Percentiles rank a stretch among this genome's conserved stretches.
Conservation (phyloP, 2,113 vertebrate species). For the Salminus brasiliensis region DNA sequence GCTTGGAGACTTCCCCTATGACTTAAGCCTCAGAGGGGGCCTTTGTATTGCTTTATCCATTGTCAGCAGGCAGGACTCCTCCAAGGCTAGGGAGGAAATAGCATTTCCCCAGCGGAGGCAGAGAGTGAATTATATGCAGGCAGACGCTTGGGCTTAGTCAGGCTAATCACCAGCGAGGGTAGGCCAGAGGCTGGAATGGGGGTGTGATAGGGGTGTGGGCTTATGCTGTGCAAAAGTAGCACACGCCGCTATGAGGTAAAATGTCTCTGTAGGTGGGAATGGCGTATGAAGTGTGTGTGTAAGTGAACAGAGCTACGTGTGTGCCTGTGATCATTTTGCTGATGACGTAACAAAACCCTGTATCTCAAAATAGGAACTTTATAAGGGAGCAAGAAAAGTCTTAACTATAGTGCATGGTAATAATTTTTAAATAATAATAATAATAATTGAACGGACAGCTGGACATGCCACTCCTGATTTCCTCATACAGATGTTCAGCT, state of each 20-base stretch:
- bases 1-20: background rate
- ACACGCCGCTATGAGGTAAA: background rate
- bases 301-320: background rate
- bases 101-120: constrained; percentile 54
- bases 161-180: too few relatives aligned
- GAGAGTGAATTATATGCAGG: constrained; percentile 51
- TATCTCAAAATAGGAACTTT: too few relatives aligned
- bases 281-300: background rate
- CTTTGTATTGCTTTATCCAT: constrained; percentile 20
- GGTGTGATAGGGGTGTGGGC: background rate
- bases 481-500: too few relatives aligned
- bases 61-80: constrained; percentile 42
- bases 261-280: background rate
- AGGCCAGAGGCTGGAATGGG: background rate
- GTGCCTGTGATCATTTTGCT: background rate
- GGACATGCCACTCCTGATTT: too few relatives aligned
- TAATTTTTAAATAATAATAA: too few relatives aligned
- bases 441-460: too few relatives aligned
- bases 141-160: background rate
- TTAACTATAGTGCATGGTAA: too few relatives aligned
- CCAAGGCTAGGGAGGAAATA: constrained; percentile 28
- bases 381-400: too few relatives aligned
- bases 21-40: background rate
- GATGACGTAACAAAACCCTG: too few relatives aligned
- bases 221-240: background rate